Conservation (phyloP, 2,113 vertebrate genomes). For the Chiloscyllium plagiosum region DNA sequence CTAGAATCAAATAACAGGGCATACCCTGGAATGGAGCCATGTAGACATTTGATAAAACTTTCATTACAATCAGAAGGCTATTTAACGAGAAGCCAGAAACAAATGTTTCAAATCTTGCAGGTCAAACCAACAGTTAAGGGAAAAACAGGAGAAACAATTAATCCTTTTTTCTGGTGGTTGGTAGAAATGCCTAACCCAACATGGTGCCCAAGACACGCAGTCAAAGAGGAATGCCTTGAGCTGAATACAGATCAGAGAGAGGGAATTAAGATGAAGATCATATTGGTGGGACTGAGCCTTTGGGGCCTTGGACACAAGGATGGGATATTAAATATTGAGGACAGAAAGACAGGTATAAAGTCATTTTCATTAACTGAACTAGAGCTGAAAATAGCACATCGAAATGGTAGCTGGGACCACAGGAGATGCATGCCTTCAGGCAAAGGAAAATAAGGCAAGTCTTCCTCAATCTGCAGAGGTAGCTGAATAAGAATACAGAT, state of each 20-base stretch:
- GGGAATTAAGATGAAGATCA: not conserved
- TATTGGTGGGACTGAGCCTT: not conserved
- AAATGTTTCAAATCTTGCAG: not conserved
- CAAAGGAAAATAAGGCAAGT: constrained; percentile 20
- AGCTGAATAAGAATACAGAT: not conserved
- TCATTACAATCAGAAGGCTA: not conserved
- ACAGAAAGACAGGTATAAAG: not conserved
- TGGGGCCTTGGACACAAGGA: not conserved
- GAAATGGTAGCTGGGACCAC: constrained; percentile 11
- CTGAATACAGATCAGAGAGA: not conserved
- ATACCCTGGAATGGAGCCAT: not conserved
- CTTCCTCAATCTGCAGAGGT: not conserved
- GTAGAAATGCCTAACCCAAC: not conserved
- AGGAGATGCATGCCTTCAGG: constrained; percentile 9
- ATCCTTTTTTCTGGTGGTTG: not conserved
- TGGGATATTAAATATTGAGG: not conserved
- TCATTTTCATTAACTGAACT: constrained; percentile 31
- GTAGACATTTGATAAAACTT: not conserved
- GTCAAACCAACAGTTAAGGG: not conserved
- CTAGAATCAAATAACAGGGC: not conserved
- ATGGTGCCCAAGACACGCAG: not conserved
- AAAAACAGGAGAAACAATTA: not conserved
- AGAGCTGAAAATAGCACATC: constrained; percentile 11
- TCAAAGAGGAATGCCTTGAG: not conserved
- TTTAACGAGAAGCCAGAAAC: not conserved